Evolutionary conservation across 2,113 vertebrate genomes (phyloP), one percentile per base, ranked within the genome.

Genomic region (Gorsachius goisagi): DNA sequence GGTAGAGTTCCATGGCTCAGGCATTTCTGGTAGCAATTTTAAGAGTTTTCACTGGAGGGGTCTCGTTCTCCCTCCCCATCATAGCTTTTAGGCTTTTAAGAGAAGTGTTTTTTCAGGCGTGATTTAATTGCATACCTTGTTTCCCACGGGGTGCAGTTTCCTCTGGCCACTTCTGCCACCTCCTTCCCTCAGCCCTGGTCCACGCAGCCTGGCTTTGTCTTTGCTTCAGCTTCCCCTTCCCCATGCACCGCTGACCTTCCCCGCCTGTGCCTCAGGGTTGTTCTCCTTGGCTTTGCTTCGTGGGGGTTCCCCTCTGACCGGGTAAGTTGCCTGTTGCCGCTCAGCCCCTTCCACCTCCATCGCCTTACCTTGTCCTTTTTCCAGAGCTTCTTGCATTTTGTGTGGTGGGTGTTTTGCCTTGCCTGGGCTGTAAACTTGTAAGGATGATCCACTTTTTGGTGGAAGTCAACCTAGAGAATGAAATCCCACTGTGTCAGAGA

Each of bases 211-310:
- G 32, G 23, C n/a, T 12, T 47, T 3, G 2, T 9, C 37, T 88
- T 58, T 14, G 3, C 56, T 45, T 63, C 35, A 18, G 5, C 33
- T 60, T 60, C 8, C 14, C 20, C 50, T 93, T 88, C 8, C 47
- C 15, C 0, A 0, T 62, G n/a, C 9, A 19, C 24, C 0, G 1
- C 26, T 39, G 45, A 71, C 7, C 13, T 82, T 87, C 30, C 50
- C 33, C 2, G 4, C 32, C 19, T 35, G 14, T 52, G 18, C 30
- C 39, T 50, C 0, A 0, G 32, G 22, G 23, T 72, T 91, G 50
- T 63, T 68, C 20, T 23, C 5, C 32, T 60, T 7, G 2, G 1
- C 16, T 89, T 72, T 53, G 7, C 26, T 62, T 73, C 55, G 13
- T 3, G 2, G 19, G 9, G 2, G 3, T 13, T 86, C 3, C 3